A percentile compares a stretch with the other conserved stretches of the same genome.
phyloP scores from a whole-genome alignment of 2,888 invertebrate genomes.

The Doris montereyensis region DNA sequence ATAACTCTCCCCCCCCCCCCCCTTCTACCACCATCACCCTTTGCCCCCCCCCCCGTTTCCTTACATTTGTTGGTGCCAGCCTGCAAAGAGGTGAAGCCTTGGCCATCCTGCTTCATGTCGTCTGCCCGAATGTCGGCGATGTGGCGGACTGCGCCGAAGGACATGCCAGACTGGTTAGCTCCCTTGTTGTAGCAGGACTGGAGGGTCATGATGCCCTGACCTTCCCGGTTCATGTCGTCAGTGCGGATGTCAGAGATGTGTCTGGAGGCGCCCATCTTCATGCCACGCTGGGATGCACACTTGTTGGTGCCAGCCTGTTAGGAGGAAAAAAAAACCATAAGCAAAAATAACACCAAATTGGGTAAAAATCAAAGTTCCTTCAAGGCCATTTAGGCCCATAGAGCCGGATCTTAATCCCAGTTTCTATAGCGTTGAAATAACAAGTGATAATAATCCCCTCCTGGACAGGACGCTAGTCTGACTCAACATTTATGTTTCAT shows the following conservation, averaged over 20 bases:
- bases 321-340: too few relatives aligned
- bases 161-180: slow-evolving; percentile 68
- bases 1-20: too few relatives aligned
- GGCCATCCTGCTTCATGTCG: slow-evolving; percentile 50
- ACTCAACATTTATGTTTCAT: too few relatives aligned
- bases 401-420: too few relatives aligned
- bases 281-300: slow-evolving; percentile 63
- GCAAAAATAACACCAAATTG: too few relatives aligned
- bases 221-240: slow-evolving; percentile 51
- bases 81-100: slow-evolving; percentile 57
- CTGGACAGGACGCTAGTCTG: too few relatives aligned
- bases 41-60: too few relatives aligned
- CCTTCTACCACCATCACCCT: too few relatives aligned
- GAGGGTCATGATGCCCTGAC: slow-evolving; percentile 57
- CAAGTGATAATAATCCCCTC: too few relatives aligned
- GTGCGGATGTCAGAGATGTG: slow-evolving; percentile 70
- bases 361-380: too few relatives aligned
- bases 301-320: slow-evolving; percentile 68
- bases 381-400: too few relatives aligned
- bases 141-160: slow-evolving; percentile 66
- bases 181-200: slow-evolving; percentile 68
- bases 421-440: too few relatives aligned
- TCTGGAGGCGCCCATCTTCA: slow-evolving; percentile 54
- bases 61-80: slow-evolving; percentile 68
- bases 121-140: slow-evolving; percentile 67